Percentiles rank a stretch among this genome's conserved stretches.
Evolutionary conservation across 2,797 vertebrate species (phyloP).

Genomic region (Caiman crocodilus): DNA sequence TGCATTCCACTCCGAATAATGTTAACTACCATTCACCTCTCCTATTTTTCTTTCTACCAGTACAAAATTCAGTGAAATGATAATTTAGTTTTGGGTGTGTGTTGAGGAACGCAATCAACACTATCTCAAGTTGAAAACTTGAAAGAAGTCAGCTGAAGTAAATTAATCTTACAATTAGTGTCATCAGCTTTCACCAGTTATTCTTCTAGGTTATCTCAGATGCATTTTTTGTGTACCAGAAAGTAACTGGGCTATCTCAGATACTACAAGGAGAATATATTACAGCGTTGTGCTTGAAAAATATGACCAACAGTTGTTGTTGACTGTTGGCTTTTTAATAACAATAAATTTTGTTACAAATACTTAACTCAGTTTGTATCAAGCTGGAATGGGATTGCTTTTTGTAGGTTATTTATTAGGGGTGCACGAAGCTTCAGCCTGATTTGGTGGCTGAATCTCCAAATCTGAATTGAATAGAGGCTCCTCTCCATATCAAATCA

Average conservation of each 20-base stretch:
- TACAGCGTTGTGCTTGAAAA: neutral
- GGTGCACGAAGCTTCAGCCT: no score
- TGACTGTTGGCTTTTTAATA: no score
- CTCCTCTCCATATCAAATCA: no score
- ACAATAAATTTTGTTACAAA: no score
- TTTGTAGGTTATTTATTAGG: no score
- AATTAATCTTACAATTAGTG: neutral
- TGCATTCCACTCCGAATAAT: neutral
- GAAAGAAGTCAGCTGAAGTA: neutral
- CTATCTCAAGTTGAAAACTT: neutral
- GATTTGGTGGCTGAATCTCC: no score
- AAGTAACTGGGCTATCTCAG: neutral
- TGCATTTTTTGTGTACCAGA: neutral
- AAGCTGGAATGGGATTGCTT: no score
- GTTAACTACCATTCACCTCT: constrained; percentile 17
- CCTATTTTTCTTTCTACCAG: neutral
- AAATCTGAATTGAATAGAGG: no score
- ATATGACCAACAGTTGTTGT: no score
- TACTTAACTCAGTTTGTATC: no score
- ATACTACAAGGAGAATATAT: neutral
- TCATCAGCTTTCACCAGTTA: neutral
- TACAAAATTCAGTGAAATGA: neutral
- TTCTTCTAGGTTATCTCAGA: neutral
- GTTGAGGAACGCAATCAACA: neutral
- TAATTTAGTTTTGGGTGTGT: neutral